A percentile compares a stretch with the other conserved stretches of the same genome.
phyloP scores from a whole-genome alignment of 2,888 invertebrate species.

The Parnassius smintheus region DNA sequence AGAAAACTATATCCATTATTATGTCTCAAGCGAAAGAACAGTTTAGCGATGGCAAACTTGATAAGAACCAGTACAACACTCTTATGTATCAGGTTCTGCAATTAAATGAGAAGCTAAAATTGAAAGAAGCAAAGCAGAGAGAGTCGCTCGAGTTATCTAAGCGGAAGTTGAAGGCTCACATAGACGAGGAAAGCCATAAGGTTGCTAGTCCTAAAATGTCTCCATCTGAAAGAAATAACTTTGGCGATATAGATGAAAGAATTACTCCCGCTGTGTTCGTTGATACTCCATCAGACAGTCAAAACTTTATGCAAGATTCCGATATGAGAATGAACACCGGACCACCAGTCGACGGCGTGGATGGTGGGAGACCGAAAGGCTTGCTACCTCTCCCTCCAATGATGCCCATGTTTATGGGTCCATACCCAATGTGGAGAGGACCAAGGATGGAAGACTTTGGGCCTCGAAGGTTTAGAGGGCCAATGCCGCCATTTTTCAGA shows the following conservation, averaged over 20 bases:
- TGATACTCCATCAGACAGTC: conserved; percentile 57
- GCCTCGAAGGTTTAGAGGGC: conserved; percentile 60
- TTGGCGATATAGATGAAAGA: conserved; percentile 79
- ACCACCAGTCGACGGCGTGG: conserved; percentile 41
- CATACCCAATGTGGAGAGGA: conserved; percentile 60
- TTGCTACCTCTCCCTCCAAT: conserved; percentile 54
- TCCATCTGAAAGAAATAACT: conserved; percentile 58
- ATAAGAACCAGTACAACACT: conserved; percentile 87
- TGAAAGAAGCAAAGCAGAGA: conserved; percentile 87
- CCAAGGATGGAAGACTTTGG: conserved; percentile 60
- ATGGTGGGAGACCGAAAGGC: conserved; percentile 37
- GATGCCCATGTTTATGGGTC: conserved; percentile 52
- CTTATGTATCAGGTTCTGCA: conserved; percentile 89
- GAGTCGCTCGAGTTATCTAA: conserved; percentile 83
- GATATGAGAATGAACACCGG: conserved; percentile 61
- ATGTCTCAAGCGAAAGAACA: conserved; percentile 91
- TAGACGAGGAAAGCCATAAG: conserved; percentile 61
- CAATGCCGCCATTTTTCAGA: conserved; percentile 55
- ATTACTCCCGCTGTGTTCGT: conserved; percentile 57
- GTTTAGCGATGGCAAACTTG: conserved; percentile 86
- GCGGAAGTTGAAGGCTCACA: conserved; percentile 62
- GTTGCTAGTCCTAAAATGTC: conserved; percentile 72
- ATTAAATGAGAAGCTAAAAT: conserved; percentile 88
- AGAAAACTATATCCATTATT: conserved; percentile 87
- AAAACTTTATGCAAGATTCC: conserved; percentile 55